Conservation (phyloP, 2,888 invertebrate genomes). For the Lapara coniferarum region DNA sequence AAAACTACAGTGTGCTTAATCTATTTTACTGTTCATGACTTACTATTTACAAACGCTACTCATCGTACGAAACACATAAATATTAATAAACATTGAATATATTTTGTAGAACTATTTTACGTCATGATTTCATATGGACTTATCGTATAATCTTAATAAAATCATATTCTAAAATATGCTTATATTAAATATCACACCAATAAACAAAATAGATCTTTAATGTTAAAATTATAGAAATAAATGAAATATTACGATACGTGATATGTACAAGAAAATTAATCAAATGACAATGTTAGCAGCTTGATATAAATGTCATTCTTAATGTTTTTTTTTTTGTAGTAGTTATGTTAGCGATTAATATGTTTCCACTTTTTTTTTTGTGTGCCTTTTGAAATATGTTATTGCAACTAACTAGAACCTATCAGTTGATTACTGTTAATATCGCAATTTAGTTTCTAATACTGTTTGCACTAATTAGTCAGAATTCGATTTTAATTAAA, state of each 20-base stretch:
- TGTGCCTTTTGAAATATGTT: background rate
- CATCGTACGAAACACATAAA: slow-evolving; percentile 20
- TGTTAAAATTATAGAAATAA: slow-evolving; percentile 22
- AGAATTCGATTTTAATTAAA: too few species aligned
- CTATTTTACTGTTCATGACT: slow-evolving; percentile 29
- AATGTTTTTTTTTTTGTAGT: background rate
- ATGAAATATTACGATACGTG: slow-evolving; percentile 3
- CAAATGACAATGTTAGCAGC: slow-evolving; percentile 19
- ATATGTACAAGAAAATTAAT: slow-evolving; percentile 20
- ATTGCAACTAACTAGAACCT: background rate
- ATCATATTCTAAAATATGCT: slow-evolving; percentile 36
- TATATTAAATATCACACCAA: slow-evolving; percentile 72
- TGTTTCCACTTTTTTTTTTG: background rate
- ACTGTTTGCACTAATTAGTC: too few species aligned
- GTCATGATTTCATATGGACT: slow-evolving; percentile 24
- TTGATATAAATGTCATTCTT: background rate
- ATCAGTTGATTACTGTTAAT: background rate
- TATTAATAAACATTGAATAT: slow-evolving; percentile 8
- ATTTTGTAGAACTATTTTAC: slow-evolving; percentile 15
- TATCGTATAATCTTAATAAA: slow-evolving; percentile 18
- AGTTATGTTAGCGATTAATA: background rate
- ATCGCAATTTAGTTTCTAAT: too few species aligned
- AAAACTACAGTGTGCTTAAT: slow-evolving; percentile 29
- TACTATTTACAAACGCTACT: slow-evolving; percentile 31
- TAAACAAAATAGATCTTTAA: slow-evolving; percentile 44